phyloP scores from a whole-genome alignment of 2,888 invertebrate genomes.

The Ischnus inquisitorius region DNA sequence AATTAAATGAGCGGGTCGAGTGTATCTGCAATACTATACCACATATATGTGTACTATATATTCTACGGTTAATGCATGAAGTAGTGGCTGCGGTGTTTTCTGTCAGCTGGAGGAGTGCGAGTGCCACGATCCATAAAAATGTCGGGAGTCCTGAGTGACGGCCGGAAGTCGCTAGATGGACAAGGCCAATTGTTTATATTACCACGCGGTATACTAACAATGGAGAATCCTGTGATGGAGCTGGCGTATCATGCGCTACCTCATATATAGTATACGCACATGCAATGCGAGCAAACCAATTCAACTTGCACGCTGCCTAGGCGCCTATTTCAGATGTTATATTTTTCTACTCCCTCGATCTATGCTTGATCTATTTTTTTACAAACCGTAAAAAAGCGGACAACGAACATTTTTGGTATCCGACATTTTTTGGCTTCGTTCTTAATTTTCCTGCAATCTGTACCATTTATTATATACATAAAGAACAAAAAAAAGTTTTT shows the following conservation, averaged over 20 bases:
- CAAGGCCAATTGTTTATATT: slow-evolving; percentile 85
- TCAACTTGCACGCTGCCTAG: slow-evolving; percentile 15
- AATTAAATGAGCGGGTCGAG: slow-evolving; percentile 48
- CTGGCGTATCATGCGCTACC: slow-evolving; percentile 69
- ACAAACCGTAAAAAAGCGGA: no score
- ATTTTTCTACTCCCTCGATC: not conserved
- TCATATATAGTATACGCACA: slow-evolving; percentile 20
- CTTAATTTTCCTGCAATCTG: not conserved
- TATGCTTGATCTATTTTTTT: not conserved
- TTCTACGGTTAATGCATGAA: slow-evolving; percentile 44
- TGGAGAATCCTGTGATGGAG: slow-evolving; percentile 77
- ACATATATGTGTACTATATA: slow-evolving; percentile 48
- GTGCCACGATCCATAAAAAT: slow-evolving; percentile 84
- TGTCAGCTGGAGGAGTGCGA: slow-evolving; percentile 65
- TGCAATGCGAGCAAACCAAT: slow-evolving; percentile 57
- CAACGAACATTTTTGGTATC: not conserved
- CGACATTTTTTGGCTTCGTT: not conserved
- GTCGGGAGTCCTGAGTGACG: slow-evolving; percentile 84
- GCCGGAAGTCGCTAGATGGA: slow-evolving; percentile 84
- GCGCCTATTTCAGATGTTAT: not conserved
- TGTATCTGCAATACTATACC: slow-evolving; percentile 27
- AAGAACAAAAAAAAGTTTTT: not conserved
- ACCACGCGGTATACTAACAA: slow-evolving; percentile 80
- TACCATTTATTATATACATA: not conserved
- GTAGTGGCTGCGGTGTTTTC: slow-evolving; percentile 52